These are phyloP conservation scores for Anabas testudineus DNA, from an alignment of 2,797 vertebrate species.

Conservation along the genomic window DNA sequence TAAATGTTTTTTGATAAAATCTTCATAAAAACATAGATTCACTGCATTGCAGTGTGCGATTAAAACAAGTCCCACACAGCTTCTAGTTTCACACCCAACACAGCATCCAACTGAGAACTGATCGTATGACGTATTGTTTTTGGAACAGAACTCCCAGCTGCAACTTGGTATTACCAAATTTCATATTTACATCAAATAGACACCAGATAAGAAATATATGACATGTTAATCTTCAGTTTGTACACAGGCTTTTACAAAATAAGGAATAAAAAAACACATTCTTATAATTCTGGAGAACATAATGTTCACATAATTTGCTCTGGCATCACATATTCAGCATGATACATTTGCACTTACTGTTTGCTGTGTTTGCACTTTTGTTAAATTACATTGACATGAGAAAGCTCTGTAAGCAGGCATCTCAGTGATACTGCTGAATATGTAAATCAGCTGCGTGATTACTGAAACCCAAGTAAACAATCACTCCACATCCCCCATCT, in stretches of 20 bases:
- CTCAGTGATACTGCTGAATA: constrained; percentile 25
- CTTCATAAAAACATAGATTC: constrained; percentile 26
- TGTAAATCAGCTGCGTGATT: constrained; percentile 38
- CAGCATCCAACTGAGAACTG: no score
- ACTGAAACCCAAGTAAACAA: constrained; percentile 31
- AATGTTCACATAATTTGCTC: constrained; percentile 4
- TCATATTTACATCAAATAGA: no score
- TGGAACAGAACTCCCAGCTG: no score
- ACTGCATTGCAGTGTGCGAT: background rate
- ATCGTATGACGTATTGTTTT: no score
- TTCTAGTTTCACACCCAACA: no score
- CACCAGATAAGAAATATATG: no score
- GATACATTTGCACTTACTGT: background rate
- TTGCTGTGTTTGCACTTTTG: constrained; percentile 15
- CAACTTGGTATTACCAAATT: no score
- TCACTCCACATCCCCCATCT: constrained; percentile 21
- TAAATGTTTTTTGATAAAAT: constrained; percentile 28
- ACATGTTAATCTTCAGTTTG: constrained; percentile 3
- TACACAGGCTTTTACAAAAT: background rate
- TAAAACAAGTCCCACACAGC: background rate
- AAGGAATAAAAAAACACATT: background rate
- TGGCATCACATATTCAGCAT: constrained; percentile 1
- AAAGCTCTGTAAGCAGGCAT: constrained; percentile 10
- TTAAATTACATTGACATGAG: constrained; percentile 22
- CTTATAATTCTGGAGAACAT: background rate